A percentile compares a stretch with the other conserved stretches of the same genome.
Conservation (phyloP, 2,113 vertebrate species). For the Petaurus breviceps region DNA sequence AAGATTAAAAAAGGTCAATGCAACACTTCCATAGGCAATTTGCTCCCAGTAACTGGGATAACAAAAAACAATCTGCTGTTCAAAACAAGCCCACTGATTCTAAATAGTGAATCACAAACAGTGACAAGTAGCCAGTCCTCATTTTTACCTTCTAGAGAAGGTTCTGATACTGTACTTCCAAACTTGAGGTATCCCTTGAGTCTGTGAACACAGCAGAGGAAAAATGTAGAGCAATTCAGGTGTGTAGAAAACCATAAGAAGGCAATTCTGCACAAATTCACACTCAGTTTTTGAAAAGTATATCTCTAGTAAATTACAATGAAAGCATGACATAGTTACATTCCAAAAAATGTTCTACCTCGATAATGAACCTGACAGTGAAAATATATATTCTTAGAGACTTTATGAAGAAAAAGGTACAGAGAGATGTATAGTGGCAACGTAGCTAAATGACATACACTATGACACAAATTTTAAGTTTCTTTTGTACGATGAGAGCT, state of each 20-base stretch:
- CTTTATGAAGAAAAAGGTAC: background rate
- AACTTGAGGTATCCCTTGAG: constrained; percentile 40
- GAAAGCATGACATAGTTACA: constrained; percentile 45
- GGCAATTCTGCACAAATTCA: constrained; percentile 39
- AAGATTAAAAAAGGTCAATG: background rate
- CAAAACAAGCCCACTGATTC: constrained; percentile 25
- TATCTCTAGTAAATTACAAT: constrained; percentile 41
- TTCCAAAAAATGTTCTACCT: constrained; percentile 19
- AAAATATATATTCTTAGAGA: constrained; percentile 29
- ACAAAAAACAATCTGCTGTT: background rate
- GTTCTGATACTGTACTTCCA: constrained; percentile 63
- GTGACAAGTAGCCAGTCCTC: constrained; percentile 37
- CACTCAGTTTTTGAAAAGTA: constrained; percentile 51
- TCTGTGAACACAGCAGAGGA: constrained; percentile 58
- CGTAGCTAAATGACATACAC: background rate
- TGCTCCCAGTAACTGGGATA: constrained; percentile 28
- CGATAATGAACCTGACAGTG: constrained; percentile 9
- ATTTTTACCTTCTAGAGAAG: constrained; percentile 48
- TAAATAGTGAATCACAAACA: constrained; percentile 43
- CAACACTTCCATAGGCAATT: constrained; percentile 17
- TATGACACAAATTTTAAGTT: background rate
- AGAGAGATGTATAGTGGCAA: background rate
- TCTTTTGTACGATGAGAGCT: constrained; percentile 38
- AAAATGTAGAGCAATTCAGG: constrained; percentile 36
- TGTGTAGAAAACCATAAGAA: constrained; percentile 40